A percentile compares a stretch with the other conserved stretches of the same genome.
Conservation (phyloP, 1,140 invertebrate species). For the Micrasema minimum region DNA sequence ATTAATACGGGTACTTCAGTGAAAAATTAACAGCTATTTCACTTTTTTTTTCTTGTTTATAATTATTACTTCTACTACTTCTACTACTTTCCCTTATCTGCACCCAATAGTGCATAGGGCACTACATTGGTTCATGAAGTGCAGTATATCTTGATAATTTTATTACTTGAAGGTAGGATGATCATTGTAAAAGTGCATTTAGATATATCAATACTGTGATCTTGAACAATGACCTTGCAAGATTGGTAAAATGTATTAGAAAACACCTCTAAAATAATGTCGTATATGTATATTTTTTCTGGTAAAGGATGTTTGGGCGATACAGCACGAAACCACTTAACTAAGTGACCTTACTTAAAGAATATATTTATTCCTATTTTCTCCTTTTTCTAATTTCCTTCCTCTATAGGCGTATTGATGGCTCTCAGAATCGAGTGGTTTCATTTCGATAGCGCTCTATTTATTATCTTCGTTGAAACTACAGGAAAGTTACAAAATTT, state of each 20-base stretch:
- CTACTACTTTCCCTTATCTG: no score
- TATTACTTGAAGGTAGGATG: no score
- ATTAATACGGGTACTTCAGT: no score
- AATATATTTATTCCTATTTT: slow-evolving; percentile 49
- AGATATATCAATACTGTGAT: no score
- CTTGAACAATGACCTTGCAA: no score
- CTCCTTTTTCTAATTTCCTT: slow-evolving; percentile 48
- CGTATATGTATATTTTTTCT: slow-evolving; percentile 36
- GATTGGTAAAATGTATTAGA: no score
- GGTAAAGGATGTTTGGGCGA: slow-evolving; percentile 41
- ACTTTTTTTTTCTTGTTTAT: no score
- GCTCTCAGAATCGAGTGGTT: slow-evolving; percentile 33
- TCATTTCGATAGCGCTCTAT: slow-evolving; percentile 40
- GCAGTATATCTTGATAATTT: no score
- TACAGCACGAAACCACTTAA: slow-evolving; percentile 53
- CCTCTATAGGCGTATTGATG: slow-evolving; percentile 41
- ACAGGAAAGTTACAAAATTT: background rate
- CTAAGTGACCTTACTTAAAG: slow-evolving; percentile 50
- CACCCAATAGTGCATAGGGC: no score
- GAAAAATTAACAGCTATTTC: no score
- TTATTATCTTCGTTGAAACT: slow-evolving; percentile 30
- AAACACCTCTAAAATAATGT: slow-evolving; percentile 23
- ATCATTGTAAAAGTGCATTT: slow-evolving; percentile 38
- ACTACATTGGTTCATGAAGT: no score
- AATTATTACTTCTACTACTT: slow-evolving; percentile 41